These are phyloP conservation scores for Oreonectes daqikongensis DNA, from an alignment of 2,797 vertebrate species.

Conservation along the genomic window DNA sequence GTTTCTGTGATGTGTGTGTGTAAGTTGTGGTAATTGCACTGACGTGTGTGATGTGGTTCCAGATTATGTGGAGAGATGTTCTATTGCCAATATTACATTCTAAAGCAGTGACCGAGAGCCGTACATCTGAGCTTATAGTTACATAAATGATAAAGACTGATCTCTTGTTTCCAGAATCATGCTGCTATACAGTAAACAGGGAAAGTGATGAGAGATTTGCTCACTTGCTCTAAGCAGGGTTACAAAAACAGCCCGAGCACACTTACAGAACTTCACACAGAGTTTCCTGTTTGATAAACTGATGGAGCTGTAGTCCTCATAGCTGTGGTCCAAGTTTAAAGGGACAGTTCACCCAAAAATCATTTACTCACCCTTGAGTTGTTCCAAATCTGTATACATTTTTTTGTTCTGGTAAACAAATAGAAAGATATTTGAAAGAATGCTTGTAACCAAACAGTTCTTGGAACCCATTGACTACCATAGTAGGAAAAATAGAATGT, in stretches of 20 bases:
- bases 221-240: constrained; percentile 22
- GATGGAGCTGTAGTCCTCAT: neutral
- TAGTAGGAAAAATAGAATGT: too few species aligned
- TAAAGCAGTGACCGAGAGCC: constrained; percentile 14
- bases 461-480: too few species aligned
- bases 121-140: neutral
- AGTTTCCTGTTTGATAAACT: constrained; percentile 16
- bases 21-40: constrained; percentile 55
- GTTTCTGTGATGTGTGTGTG: constrained; percentile 45
- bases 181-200: constrained; percentile 46
- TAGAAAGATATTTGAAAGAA: too few species aligned
- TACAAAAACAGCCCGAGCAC: constrained; percentile 20
- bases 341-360: too few species aligned
- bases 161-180: constrained; percentile 29
- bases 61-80: constrained; percentile 16
- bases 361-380: too few species aligned
- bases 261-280: constrained; percentile 1
- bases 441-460: too few species aligned
- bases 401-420: too few species aligned
- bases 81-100: constrained; percentile 30
- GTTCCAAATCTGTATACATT: too few species aligned
- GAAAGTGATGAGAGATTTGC: constrained; percentile 35
- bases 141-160: constrained; percentile 4
- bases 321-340: neutral
- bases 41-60: constrained; percentile 35